These are phyloP conservation scores for Botia kubotai DNA, from an alignment of 2,797 vertebrate species.

Conservation along the genomic window DNA sequence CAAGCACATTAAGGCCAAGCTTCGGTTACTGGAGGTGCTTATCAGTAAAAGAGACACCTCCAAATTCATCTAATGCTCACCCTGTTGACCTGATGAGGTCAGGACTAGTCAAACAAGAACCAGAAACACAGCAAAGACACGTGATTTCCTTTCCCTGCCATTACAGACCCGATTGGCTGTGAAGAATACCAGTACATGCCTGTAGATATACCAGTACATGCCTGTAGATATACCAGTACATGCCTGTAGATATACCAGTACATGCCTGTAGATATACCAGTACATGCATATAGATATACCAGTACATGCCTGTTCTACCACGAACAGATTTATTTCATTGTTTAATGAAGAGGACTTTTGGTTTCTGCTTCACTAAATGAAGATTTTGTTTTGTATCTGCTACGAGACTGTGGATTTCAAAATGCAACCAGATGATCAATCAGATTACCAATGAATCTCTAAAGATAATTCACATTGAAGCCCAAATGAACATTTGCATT, in stretches of 20 bases:
- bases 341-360: not conserved
- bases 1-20: constrained; percentile 96
- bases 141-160: constrained; percentile 28
- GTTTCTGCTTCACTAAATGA: constrained; percentile 12
- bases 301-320: constrained; percentile 4
- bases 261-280: too few relatives aligned
- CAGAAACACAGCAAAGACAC: constrained; percentile 27
- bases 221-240: too few relatives aligned
- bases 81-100: constrained; percentile 10
- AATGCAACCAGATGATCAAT: too few relatives aligned
- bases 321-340: not conserved
- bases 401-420: not conserved
- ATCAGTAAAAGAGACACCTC: constrained; percentile 93
- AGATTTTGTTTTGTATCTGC: not conserved
- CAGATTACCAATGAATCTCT: too few relatives aligned
- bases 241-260: too few relatives aligned
- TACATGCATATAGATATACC: too few relatives aligned
- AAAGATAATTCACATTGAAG: too few relatives aligned
- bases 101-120: constrained; percentile 50
- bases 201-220: too few relatives aligned
- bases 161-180: too few relatives aligned
- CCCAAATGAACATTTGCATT: too few relatives aligned
- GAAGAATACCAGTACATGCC: too few relatives aligned
- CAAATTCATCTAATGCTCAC: constrained; percentile 73
- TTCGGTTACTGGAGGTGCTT: constrained; percentile 93